Percentiles rank a stretch among this genome's conserved stretches.
Conservation (phyloP, 2,113 vertebrate genomes). For the Dipodomys ordii region DNA sequence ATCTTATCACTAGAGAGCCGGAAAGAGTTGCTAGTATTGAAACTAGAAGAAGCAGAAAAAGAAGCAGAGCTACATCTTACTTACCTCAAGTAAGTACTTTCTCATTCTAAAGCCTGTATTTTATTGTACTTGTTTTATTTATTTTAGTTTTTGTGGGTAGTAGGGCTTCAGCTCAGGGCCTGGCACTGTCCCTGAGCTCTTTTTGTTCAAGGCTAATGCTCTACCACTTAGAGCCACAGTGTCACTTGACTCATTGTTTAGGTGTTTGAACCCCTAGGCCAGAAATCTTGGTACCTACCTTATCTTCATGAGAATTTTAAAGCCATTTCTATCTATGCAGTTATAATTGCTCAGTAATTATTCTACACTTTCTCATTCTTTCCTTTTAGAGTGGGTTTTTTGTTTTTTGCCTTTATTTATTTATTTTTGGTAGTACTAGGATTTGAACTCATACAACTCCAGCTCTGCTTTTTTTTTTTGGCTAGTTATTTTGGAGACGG, state of each 20-base stretch:
- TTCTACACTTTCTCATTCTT: background rate
- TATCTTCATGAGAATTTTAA: background rate
- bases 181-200: too few relatives aligned
- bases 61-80: constrained; percentile 93
- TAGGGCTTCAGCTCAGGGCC: too few relatives aligned
- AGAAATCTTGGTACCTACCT: background rate
- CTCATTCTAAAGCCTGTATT: background rate
- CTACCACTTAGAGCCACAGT: too few relatives aligned
- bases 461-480: too few relatives aligned
- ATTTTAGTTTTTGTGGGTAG: background rate
- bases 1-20: constrained; percentile 92
- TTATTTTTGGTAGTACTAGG: too few relatives aligned
- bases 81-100: constrained; percentile 86
- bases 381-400: background rate
- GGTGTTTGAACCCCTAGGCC: constrained; percentile 5
- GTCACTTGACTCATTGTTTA: background rate
- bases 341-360: background rate
- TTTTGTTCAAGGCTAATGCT: too few relatives aligned
- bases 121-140: background rate
- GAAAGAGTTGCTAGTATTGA: constrained; percentile 90
- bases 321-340: background rate
- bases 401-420: too few relatives aligned
- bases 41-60: constrained; percentile 91
- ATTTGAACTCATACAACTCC: too few relatives aligned
- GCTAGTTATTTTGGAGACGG: too few relatives aligned